Percentiles rank a stretch among this genome's conserved stretches.
phyloP scores from a whole-genome alignment of 2,888 invertebrate species.

The Andrena bicolor region DNA sequence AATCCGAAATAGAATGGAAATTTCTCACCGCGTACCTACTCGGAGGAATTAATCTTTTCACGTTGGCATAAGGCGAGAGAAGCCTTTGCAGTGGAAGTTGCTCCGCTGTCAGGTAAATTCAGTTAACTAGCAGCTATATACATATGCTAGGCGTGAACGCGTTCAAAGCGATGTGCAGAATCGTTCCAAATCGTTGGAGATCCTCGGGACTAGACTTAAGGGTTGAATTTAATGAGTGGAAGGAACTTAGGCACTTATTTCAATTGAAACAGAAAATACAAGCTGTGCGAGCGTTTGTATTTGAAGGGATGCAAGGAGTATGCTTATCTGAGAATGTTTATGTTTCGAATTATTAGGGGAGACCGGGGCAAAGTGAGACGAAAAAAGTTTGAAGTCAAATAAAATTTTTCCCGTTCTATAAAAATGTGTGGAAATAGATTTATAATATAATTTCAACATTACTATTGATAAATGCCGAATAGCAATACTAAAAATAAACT shows the following conservation, averaged over 20 bases:
- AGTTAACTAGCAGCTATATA: slow-evolving; percentile 22
- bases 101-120: slow-evolving; percentile 42
- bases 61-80: slow-evolving; percentile 25
- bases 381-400: too few relatives aligned
- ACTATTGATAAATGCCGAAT: too few relatives aligned
- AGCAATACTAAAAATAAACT: too few relatives aligned
- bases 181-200: neutral
- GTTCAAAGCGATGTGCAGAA: neutral
- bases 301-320: too few relatives aligned
- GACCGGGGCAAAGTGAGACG: too few relatives aligned
- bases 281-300: too few relatives aligned
- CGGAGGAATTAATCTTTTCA: slow-evolving; percentile 27
- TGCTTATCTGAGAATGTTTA: too few relatives aligned
- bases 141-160: neutral
- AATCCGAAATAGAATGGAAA: slow-evolving; percentile 35
- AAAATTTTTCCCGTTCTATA: too few relatives aligned
- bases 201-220: neutral
- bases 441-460: too few relatives aligned
- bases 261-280: neutral
- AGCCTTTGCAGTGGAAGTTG: slow-evolving; percentile 23
- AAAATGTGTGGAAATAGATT: too few relatives aligned
- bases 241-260: neutral
- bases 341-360: too few relatives aligned
- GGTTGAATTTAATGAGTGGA: neutral
- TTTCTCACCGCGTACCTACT: slow-evolving; percentile 1